Evolutionary conservation across 2,113 vertebrate species (phyloP), one percentile per base, ranked within the genome.

Genomic region (Poeciliopsis occidentalis): DNA sequence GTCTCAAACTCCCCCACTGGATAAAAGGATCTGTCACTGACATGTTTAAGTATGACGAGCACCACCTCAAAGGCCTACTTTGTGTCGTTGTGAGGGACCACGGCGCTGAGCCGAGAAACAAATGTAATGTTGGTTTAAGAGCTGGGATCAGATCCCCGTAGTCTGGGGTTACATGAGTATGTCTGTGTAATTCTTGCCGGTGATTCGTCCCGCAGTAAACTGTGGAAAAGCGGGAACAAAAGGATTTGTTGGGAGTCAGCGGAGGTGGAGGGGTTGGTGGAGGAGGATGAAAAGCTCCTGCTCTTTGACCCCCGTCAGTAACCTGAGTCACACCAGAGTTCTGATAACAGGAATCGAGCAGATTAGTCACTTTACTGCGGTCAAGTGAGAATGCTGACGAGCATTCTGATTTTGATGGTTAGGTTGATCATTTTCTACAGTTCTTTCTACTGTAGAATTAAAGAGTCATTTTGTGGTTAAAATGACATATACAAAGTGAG

Each of bases 221-320:
- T 70, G 64, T 24, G 78, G 72, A 61, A 72, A 79, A 69, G 60
- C 31, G 65, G 57, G 86, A 89, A 90, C 86, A 89, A 91, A 91
- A 81, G 84, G 64, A 76, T 69, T 60, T 3, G 17, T 71, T 41
- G 72, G 82, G 82, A 89, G 87, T 84, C 82, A 79, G 90, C 71
- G 17, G 76, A 12, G 75, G 71, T 74, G 71, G 60, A 75, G 71
- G 72, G 69, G 69, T 73, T 13, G 75, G 71, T 74, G 71, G 60
- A 75, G 71, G 72, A 69, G 69, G 69, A 69, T 31, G 65, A 71
- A 65, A 44, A 30, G 75, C 2, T 79, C 60, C 41, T 32, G 61
- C 80, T 84, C 90, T 86, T 80, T 91, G 91, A 93, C 90, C 89
- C 71, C 81, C 22, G 78, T 80, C 63, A 71, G 85, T 86, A 89